Evolutionary conservation across 1,140 invertebrate species (phyloP).

Genomic region (Zelostemma sp.): DNA sequence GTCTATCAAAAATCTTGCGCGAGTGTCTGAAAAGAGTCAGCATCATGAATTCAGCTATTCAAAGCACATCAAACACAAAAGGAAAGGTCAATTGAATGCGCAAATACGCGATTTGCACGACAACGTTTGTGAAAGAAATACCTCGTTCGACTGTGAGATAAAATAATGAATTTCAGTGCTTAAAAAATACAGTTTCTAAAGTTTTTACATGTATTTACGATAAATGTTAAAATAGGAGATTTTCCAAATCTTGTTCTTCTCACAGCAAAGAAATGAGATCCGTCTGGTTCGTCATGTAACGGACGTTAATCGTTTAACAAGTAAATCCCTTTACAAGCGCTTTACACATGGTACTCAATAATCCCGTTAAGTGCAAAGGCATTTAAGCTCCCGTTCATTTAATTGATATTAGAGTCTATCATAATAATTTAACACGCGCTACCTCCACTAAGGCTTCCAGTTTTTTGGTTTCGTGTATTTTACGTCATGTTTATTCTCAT

Average conservation of each 20-base stretch:
- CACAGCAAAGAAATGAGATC: neutral
- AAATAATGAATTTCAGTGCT: neutral
- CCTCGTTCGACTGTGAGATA: neutral
- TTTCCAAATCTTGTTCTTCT: neutral
- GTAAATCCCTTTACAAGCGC: slow-evolving; percentile 33
- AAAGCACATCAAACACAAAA: slow-evolving; percentile 8
- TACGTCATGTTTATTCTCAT: slow-evolving; percentile 40
- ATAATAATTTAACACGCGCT: slow-evolving; percentile 35
- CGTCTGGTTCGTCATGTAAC: too few species aligned
- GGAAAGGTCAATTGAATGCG: slow-evolving; percentile 25
- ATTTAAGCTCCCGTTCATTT: slow-evolving; percentile 31
- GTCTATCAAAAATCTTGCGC: too few species aligned
- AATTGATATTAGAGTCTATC: slow-evolving; percentile 37
- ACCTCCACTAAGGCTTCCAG: slow-evolving; percentile 33
- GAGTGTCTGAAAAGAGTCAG: neutral
- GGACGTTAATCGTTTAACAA: slow-evolving; percentile 18
- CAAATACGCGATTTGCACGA: slow-evolving; percentile 22
- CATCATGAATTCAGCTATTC: slow-evolving; percentile 5
- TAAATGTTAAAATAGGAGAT: neutral
- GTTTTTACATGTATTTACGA: slow-evolving; percentile 10
- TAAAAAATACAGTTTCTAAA: too few species aligned
- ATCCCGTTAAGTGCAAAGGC: slow-evolving; percentile 36
- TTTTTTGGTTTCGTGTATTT: slow-evolving; percentile 41
- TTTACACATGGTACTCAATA: slow-evolving; percentile 34
- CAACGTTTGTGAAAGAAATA: slow-evolving; percentile 18